A percentile compares a stretch with the other conserved stretches of the same genome.
Conservation (phyloP, 2,888 invertebrate species). For the Myathropa florea region DNA sequence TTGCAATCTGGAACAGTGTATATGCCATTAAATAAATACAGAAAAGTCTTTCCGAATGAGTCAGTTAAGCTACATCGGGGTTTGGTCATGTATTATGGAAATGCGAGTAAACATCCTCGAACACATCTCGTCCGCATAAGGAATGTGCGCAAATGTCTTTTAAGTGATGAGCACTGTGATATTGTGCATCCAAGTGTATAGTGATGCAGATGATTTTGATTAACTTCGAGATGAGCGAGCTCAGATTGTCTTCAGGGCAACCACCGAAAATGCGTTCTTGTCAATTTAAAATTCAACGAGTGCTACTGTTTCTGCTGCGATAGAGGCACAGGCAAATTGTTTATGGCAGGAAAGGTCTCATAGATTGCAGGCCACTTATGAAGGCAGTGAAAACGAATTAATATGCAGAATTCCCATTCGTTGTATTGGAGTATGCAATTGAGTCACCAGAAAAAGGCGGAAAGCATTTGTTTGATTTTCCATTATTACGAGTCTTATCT, state of each 20-base stretch:
- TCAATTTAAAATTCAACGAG: conserved; percentile 39
- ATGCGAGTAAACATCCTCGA: conserved; percentile 34
- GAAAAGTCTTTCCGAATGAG: conserved; percentile 5
- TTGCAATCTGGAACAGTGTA: conserved; percentile 10
- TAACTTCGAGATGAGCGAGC: not conserved
- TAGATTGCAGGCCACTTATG: not conserved
- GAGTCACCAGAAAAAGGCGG: not conserved
- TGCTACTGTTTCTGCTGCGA: conserved; percentile 24
- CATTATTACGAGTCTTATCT: not conserved
- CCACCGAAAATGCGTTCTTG: conserved; percentile 30
- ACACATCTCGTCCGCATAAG: conserved; percentile 11
- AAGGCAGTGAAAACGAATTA: not conserved
- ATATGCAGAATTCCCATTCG: not conserved
- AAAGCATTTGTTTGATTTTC: not conserved
- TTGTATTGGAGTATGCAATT: not conserved
- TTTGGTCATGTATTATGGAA: conserved; percentile 21
- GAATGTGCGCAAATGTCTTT: conserved; percentile 21
- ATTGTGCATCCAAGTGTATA: not conserved
- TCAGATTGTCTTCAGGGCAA: not conserved
- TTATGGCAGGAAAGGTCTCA: not conserved
- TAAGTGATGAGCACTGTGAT: not conserved
- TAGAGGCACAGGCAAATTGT: conserved; percentile 17
- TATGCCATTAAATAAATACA: conserved; percentile 19
- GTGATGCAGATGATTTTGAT: not conserved
- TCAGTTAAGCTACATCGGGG: conserved; percentile 20